Conservation (phyloP, 2,888 invertebrate genomes). For the Eupithecia tripunctaria region DNA sequence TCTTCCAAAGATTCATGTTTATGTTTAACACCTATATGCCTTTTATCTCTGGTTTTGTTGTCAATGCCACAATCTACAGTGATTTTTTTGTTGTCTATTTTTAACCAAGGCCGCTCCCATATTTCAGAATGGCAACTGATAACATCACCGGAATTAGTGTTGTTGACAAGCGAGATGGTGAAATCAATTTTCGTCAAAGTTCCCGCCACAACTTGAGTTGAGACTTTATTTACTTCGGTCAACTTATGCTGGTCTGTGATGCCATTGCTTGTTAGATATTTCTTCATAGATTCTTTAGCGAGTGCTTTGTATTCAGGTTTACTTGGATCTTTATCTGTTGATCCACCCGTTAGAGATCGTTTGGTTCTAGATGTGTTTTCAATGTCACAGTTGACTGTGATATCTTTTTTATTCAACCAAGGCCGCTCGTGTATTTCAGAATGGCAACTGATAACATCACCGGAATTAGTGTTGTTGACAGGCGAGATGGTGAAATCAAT, state of each 20-base stretch:
- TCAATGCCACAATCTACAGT: conserved; percentile 40
- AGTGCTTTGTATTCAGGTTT: conserved; percentile 43
- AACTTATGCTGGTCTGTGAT: conserved; percentile 33
- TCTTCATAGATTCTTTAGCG: conserved; percentile 47
- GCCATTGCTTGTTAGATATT: conserved; percentile 39
- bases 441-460: conserved; percentile 43
- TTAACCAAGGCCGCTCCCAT: conserved; percentile 47
- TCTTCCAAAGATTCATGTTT: conserved; percentile 6
- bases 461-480: conserved; percentile 1
- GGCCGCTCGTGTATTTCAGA: conserved; percentile 47
- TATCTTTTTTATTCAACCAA: conserved; percentile 46
- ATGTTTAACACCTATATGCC: conserved; percentile 27
- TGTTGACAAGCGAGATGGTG: no score
- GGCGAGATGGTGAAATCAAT: conserved; percentile 47
- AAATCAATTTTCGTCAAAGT: conserved; percentile 45
- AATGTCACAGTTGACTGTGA: conserved; percentile 42
- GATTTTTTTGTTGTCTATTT: conserved; percentile 39
- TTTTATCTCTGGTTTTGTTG: conserved; percentile 22
- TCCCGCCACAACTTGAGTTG: conserved; percentile 51
- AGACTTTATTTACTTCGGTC: conserved; percentile 41
- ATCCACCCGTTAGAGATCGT: no score
- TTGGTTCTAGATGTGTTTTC: background rate
- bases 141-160: conserved; percentile 32
- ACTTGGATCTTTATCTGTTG: conserved; percentile 37
- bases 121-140: conserved; percentile 48